Base-by-base conservation (phyloP, 2,888 invertebrate genomes). In the Brachyptera putata region DNA sequence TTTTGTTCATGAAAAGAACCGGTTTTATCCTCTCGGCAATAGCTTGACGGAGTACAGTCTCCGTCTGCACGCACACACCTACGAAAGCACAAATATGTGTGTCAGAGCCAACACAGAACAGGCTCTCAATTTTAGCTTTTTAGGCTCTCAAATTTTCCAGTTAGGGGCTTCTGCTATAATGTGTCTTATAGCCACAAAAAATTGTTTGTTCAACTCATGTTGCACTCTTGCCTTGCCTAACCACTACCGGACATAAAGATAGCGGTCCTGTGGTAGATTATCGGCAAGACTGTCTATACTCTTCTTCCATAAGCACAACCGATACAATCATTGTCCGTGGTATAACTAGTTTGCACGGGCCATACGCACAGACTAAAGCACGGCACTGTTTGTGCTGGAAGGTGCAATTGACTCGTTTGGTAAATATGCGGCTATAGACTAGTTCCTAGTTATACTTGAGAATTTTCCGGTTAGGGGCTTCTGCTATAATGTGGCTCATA, bases 1-100 rank as follows among this genome's bases (percentile, higher is more conserved):
- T 98, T 81, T 99, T 99, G 91, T 99, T 99, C 98, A 99, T 98
- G 89, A 99, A 99, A 71, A 99, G 83, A 69, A 99, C 94, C 60
- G 99, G 99, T 88, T 97, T 98, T 73, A 99, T 99, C 74, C 99
- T 91, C 81, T 99, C 99, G 65, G 96, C 95, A 73, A 99, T 99
- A 65, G 99, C 99, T 78, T 99, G 99, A 81, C 99, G 93, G 71
- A 99, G 83, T 62, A 99, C 99, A 72, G 99, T 98, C 80, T 99
- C 99, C 36, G 99, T 99, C 80, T 99, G 99, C 69, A 99, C 99
- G 75, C 99, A 99, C 67, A 99, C 99, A 83, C 99, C 98, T 94
- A 69, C n/a, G n/a, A n/a, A n/a, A 41, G 9, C 41, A 41, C n/a
- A 9, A 41, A 14, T 5, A 9, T 41, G 14, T n/a, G 4, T 9